phyloP scores from a whole-genome alignment of 2,113 vertebrate genomes.

The Gallinago media region DNA sequence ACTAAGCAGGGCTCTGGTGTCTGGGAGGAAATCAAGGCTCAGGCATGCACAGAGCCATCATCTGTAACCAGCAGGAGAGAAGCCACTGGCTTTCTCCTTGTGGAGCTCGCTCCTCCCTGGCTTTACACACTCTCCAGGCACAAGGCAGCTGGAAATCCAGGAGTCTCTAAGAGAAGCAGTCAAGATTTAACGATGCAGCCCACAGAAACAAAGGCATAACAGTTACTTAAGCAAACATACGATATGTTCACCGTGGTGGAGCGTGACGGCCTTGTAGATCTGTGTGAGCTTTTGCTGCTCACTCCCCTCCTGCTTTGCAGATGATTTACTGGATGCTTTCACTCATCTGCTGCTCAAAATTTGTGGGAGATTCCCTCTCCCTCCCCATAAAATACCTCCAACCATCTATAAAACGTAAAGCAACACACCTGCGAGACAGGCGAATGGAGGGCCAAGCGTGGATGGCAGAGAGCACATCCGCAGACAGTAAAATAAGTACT shows the following conservation, averaged over 20 bases:
- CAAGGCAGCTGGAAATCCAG: neutral
- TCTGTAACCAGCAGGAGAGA: neutral
- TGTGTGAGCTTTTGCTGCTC: rapidly evolving
- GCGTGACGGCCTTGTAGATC: rapidly evolving
- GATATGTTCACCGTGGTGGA: rapidly evolving
- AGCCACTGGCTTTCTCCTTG: rapidly evolving
- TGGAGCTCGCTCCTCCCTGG: rapidly evolving
- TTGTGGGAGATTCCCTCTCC: neutral
- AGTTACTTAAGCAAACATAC: neutral
- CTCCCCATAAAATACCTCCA: neutral
- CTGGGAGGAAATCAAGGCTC: neutral
- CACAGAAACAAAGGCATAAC: neutral
- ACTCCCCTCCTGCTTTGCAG: neutral
- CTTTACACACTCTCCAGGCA: neutral
- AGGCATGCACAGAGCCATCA: neutral
- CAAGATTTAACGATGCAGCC: neutral
- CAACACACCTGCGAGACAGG: neutral
- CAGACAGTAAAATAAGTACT: neutral
- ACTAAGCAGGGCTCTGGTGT: neutral
- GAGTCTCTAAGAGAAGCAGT: neutral
- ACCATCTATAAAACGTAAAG: neutral
- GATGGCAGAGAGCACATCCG: neutral
- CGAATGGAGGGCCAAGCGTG: neutral
- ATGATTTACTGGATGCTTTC: neutral
- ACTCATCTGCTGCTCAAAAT: neutral